Evolutionary conservation across 2,888 invertebrate species (phyloP).

Genomic region (Drosophila imparisetae): DNA sequence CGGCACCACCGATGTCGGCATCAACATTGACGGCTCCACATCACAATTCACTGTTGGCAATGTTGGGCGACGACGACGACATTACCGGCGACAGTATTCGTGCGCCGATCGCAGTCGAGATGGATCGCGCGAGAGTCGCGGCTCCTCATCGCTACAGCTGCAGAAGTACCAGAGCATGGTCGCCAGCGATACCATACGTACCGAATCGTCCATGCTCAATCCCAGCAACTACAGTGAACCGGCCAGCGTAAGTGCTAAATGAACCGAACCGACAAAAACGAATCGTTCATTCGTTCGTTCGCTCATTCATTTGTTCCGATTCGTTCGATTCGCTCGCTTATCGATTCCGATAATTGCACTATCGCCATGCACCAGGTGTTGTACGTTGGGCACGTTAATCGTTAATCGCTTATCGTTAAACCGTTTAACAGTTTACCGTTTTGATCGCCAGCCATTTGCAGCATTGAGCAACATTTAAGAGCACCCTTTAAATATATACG

Average conservation of each 20-base stretch:
- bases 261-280: slow-evolving; percentile 16
- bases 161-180: slow-evolving; percentile 76
- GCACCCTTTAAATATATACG: slow-evolving; percentile 21
- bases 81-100: slow-evolving; percentile 83
- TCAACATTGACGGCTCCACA: slow-evolving; percentile 30
- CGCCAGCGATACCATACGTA: slow-evolving; percentile 78
- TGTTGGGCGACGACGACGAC: slow-evolving; percentile 82
- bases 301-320: slow-evolving; percentile 27
- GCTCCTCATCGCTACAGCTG: slow-evolving; percentile 71
- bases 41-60: slow-evolving; percentile 33
- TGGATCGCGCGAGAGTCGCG: slow-evolving; percentile 83
- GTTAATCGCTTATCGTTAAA: slow-evolving; percentile 28
- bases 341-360: slow-evolving; percentile 58
- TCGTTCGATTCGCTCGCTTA: slow-evolving; percentile 51
- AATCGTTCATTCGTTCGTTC: slow-evolving; percentile 21
- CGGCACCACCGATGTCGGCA: slow-evolving; percentile 47
- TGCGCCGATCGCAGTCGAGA: slow-evolving; percentile 83
- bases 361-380: slow-evolving; percentile 59
- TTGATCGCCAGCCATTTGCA: slow-evolving; percentile 46
- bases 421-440: slow-evolving; percentile 6
- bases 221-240: slow-evolving; percentile 78
- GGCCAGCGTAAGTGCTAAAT: slow-evolving; percentile 80
- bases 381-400: slow-evolving; percentile 44
- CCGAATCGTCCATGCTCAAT: slow-evolving; percentile 76
- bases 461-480: slow-evolving; percentile 35